Base-by-base conservation (phyloP, 2,888 invertebrate species). In the Anthophora plumipes region DNA sequence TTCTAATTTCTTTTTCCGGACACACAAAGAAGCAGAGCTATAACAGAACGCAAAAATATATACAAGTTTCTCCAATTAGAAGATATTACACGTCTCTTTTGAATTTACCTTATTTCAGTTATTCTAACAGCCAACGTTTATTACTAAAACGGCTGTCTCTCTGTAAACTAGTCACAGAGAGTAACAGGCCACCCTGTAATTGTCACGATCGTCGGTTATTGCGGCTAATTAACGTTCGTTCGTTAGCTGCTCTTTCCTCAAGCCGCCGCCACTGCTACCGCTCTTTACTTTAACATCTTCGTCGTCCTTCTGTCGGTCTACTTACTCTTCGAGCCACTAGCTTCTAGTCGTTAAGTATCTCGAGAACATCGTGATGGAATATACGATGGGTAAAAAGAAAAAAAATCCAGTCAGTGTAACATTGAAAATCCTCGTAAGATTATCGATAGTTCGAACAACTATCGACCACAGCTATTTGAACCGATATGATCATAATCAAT, bases 141-240 rank as follows among this genome's bases (percentile, higher is more conserved):
- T n/a, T n/a, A n/a, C n/a, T n/a, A n/a, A n/a, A n/a, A n/a, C n/a
- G n/a, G n/a, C n/a, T n/a, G 31, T 31, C 31, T 31, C 2, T 31
- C 31, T 31, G 1, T 31, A 31, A 31, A 31, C 59, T 48, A 48
- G 39, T 41, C 39, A 37, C 43, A 64, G 55, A 60, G 39, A 54
- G 73, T 59, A 64, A 46, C 25, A 46, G 67, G 20, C 31, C 59
- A 55, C 60, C 68, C 71, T 81, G 60, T 83, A 85, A 86, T 85
- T 83, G 85, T 87, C 76, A 69, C 80, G 73, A 85, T 87, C 80
- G 78, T 77, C 72, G 83, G 68, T 83, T 85, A 86, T 85, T 60
- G 79, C 72, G 76, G 78, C 80, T 87, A 89, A 89, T 89, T 88
- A 85, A 84, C 85, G 83, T 70, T 76, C 80, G 73, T 74, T 82